Conservation (phyloP, 1,140 invertebrate genomes). For the Drosophila santomea region DNA sequence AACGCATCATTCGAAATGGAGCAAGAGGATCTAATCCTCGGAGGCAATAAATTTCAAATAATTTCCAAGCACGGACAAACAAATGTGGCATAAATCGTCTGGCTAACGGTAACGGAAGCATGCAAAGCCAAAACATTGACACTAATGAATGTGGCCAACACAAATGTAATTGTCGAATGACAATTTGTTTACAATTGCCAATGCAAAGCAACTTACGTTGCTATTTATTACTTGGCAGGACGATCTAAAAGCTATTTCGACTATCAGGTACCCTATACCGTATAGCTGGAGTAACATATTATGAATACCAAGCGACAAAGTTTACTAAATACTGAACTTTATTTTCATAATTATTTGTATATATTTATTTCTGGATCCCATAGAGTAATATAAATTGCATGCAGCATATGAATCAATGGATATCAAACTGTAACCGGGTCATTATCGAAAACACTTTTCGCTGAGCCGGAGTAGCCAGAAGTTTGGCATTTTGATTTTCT, state of each 20-base stretch:
- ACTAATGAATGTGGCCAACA: conserved; percentile 73
- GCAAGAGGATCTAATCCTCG: conserved; percentile 66
- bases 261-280: conserved; percentile 10
- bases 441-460: conserved; percentile 48
- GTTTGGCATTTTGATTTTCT: conserved; percentile 74
- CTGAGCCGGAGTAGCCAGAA: conserved; percentile 17
- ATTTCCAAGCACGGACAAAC: conserved; percentile 44
- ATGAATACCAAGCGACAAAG: too few relatives aligned
- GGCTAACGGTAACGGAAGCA: conserved; percentile 55
- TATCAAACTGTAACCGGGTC: conserved; percentile 55
- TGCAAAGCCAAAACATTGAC: conserved; percentile 68
- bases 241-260: not conserved
- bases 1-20: conserved; percentile 72
- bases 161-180: conserved; percentile 71
- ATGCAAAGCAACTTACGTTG: conserved; percentile 21
- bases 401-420: conserved; percentile 11
- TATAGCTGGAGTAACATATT: not conserved
- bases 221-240: conserved; percentile 43
- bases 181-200: conserved; percentile 73
- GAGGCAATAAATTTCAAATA: conserved; percentile 68
- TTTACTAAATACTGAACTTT: too few relatives aligned
- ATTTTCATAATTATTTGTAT: too few relatives aligned
- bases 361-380: too few relatives aligned
- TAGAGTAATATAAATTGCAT: not conserved
- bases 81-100: conserved; percentile 62